These are phyloP conservation scores for Dendropsophus ebraccatus DNA, from an alignment of 2,113 vertebrate genomes.

Conservation along the genomic window DNA sequence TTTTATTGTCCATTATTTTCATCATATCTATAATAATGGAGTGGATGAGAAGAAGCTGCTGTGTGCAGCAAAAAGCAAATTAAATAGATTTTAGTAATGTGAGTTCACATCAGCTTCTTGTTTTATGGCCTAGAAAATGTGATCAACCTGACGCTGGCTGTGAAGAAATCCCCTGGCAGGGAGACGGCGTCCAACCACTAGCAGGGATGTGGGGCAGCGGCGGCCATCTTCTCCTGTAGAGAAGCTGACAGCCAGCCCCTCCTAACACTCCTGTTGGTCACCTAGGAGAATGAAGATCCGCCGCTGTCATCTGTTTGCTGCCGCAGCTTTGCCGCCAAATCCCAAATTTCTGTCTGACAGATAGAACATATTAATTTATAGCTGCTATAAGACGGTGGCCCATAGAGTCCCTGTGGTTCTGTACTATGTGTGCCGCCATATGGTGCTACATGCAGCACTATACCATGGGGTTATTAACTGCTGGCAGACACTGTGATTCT, in stretches of 20 bases:
- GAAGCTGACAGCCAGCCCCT: no score
- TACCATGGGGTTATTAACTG: no score
- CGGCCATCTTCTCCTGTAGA: background rate
- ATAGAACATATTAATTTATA: no score
- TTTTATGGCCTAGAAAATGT: background rate
- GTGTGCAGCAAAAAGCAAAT: constrained; percentile 8
- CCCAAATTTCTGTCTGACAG: background rate
- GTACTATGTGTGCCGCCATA: no score
- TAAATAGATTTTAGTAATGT: constrained; percentile 8
- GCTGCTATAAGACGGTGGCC: no score
- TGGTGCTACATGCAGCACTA: no score
- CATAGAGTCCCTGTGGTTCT: no score
- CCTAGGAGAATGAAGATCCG: background rate
- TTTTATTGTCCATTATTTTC: constrained; percentile 33
- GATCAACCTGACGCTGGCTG: background rate
- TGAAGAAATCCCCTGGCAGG: background rate
- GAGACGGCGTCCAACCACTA: background rate
- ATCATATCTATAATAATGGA: constrained; percentile 8
- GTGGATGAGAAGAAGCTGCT: constrained; percentile 17
- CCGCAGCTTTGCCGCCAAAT: background rate
- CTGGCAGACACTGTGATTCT: background rate
- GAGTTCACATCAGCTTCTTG: background rate
- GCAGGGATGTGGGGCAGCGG: no score
- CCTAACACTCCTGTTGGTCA: no score
- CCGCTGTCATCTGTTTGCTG: background rate